Percentiles rank a stretch among this genome's conserved stretches.
phyloP scores from a whole-genome alignment of 92 coral and sea anemone species.

The Epizoanthus ramosus region DNA sequence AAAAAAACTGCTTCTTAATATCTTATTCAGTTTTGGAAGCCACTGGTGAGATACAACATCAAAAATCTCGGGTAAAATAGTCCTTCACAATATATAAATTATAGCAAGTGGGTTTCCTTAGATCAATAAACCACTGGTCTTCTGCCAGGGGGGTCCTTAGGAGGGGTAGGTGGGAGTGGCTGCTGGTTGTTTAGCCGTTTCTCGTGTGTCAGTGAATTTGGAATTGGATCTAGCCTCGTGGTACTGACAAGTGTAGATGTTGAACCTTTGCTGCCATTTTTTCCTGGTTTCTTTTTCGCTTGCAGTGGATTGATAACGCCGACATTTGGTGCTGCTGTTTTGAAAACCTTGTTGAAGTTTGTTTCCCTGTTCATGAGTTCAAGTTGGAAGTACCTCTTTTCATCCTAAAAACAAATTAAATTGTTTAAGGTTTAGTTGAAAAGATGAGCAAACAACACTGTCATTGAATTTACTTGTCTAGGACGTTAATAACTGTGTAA shows the following conservation, averaged over 20 bases:
- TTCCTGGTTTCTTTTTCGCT: conserved; percentile 86
- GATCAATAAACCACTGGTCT: conserved; percentile 79
- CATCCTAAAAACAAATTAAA: conserved; percentile 65
- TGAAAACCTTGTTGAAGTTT: conserved; percentile 97
- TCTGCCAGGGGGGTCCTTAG: conserved; percentile 78
- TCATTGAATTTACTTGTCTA: too few relatives aligned
- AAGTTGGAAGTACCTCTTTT: conserved; percentile 93
- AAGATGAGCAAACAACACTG: too few relatives aligned
- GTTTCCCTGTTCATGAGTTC: conserved; percentile 97
- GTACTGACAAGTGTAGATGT: conserved; percentile 70
- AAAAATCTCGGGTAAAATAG: background rate
- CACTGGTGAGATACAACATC: too few relatives aligned
- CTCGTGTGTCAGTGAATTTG: conserved; percentile 90
- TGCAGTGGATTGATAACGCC: conserved; percentile 96
- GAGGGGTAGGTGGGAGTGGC: conserved; percentile 98
- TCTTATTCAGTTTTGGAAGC: too few relatives aligned
- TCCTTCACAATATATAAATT: background rate
- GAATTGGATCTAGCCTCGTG: conserved; percentile 91
- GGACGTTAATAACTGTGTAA: too few relatives aligned
- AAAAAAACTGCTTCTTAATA: too few relatives aligned
- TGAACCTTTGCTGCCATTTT: conserved; percentile 43
- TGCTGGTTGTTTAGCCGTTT: conserved; percentile 81
- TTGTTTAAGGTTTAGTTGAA: background rate
- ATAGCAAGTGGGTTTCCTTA: background rate
- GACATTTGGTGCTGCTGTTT: conserved; percentile 80